Conservation (phyloP, 2,797 vertebrate species). For the Miichthys miiuy region DNA sequence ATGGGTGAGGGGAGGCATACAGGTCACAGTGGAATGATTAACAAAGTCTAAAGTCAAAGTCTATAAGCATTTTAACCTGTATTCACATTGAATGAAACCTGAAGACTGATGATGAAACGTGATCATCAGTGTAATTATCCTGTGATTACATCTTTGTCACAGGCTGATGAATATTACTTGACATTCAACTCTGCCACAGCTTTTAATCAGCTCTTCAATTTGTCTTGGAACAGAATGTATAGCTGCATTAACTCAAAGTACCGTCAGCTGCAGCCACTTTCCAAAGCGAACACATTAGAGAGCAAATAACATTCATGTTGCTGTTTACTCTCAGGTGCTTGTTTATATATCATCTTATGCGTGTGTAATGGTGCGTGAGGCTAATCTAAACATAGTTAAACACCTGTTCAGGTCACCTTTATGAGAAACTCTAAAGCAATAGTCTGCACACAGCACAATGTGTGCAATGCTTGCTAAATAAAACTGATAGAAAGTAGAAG, state of each 20-base stretch:
- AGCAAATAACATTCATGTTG: background rate
- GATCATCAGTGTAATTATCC: background rate
- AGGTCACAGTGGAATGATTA: background rate
- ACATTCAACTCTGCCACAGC: background rate
- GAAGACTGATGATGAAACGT: slow-evolving; percentile 14
- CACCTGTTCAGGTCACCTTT: background rate
- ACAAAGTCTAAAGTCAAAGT: background rate
- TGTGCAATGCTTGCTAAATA: background rate
- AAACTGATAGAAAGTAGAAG: background rate
- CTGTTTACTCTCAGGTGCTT: slow-evolving; percentile 6
- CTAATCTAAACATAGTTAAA: background rate
- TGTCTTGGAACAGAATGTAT: background rate
- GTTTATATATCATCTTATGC: background rate
- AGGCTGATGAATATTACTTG: slow-evolving; percentile 7
- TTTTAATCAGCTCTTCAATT: background rate
- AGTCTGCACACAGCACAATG: too few species aligned
- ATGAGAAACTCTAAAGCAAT: background rate
- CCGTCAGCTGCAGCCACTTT: background rate
- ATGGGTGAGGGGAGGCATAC: background rate
- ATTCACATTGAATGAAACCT: slow-evolving; percentile 25
- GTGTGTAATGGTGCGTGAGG: background rate
- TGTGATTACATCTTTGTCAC: background rate
- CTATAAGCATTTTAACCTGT: background rate
- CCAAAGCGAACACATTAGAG: slow-evolving; percentile 8
- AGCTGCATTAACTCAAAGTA: slow-evolving; percentile 6